Evolutionary conservation across 2,888 invertebrate species (phyloP), one percentile per base, ranked within the genome.

Genomic region (Eumerus sabulonum): DNA sequence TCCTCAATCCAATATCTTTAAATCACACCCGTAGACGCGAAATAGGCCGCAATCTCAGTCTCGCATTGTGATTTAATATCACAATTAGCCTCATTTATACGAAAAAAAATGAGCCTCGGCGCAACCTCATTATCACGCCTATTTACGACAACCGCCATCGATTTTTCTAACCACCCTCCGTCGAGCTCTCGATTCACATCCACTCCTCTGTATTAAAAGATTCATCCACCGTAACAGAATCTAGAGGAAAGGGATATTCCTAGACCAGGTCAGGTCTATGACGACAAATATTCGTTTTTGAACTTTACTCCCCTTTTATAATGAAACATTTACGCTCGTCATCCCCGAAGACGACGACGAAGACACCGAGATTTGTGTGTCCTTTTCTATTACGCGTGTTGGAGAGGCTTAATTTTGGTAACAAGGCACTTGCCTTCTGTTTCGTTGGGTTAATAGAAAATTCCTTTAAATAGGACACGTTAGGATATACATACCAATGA

Each of bases 351-450:
- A 35, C 62, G 48, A 53, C 16, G 16, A 62, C 27, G 18, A 68
- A 38, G 45, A 51, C 66, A 60, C 66, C 38, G 47, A 27, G 56
- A 51, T n/a, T 64, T 40, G 42, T 48, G 40, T 19, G 19, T 40
- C 47, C 42, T 57, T 50, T 27, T 50, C n/a, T 1, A 3, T 14
- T n/a, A 7, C 19, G 5, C 18, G 9, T 38, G 53, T 53, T 36
- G 3, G 13, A 27, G 27, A 48, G 35, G 35, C 42, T 50, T 38
- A 67, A 71, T 64, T 72, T 72, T 67, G 60, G 60, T 57, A 72
- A 72, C 76, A 76, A 66, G 72, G 50, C 71, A 72, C 47, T 77
- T 51, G 72, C 76, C 76, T 72, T 77, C 66, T 72, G 76, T 77
- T 77, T 72, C 42, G 45, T 45, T 67, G 62, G 67, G 66, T 67